Evolutionary conservation across 2,113 vertebrate species (phyloP).

Genomic region (Lasiurus borealis): DNA sequence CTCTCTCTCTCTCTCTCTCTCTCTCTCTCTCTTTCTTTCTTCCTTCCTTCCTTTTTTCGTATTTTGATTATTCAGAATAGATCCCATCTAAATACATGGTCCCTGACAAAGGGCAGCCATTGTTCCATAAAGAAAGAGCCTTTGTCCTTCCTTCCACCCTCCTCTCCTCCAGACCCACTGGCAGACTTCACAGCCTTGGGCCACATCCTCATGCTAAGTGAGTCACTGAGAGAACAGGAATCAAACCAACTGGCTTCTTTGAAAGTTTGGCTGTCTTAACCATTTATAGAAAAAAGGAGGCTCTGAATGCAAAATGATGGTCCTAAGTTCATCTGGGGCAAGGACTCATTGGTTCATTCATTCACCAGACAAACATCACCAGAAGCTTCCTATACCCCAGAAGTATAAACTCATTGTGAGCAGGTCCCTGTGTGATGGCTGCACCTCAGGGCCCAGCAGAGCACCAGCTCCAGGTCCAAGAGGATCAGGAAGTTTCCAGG

Average conservation of each 20-base stretch:
- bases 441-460: not conserved
- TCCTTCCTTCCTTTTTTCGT: not conserved
- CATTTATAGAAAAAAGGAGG: not conserved
- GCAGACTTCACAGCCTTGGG: not conserved
- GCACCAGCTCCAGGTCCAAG: not conserved
- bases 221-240: not conserved
- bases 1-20: too few species aligned
- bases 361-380: not conserved
- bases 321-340: not conserved
- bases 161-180: too few species aligned
- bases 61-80: not conserved
- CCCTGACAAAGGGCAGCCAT: not conserved
- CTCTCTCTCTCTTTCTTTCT: not conserved
- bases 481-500: not conserved
- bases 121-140: not conserved
- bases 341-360: not conserved
- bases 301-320: not conserved
- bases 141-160: not conserved
- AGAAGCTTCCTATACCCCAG: not conserved
- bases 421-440: too few species aligned
- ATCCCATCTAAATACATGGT: not conserved
- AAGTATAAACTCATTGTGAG: not conserved
- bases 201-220: rapidly evolving
- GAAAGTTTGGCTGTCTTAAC: not conserved
- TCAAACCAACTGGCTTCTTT: not conserved